phyloP scores from a whole-genome alignment of 2,797 vertebrate genomes.

The Myiothlypis chrysogaster region DNA sequence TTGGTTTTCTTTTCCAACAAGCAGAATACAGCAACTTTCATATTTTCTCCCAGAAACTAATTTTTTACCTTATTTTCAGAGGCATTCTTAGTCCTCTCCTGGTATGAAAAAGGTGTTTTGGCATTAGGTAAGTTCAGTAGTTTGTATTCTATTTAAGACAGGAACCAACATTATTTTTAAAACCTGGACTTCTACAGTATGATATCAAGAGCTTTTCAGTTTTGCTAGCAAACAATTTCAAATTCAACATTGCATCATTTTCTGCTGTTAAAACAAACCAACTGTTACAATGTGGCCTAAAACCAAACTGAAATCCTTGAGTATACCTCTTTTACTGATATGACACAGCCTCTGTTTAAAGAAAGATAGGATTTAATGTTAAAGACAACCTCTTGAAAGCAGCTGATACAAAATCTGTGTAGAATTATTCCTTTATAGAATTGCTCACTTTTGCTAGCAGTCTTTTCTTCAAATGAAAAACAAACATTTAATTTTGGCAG shows the following conservation, averaged over 20 bases:
- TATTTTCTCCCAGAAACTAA: background rate
- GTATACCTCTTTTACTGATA: background rate
- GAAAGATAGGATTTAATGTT: background rate
- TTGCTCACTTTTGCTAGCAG: background rate
- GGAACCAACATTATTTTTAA: background rate
- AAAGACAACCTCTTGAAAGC: background rate
- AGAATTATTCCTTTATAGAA: background rate
- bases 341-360: background rate
- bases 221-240: background rate
- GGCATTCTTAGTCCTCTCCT: background rate
- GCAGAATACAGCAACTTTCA: background rate
- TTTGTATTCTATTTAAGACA: background rate
- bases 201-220: background rate
- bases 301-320: background rate
- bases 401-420: background rate
- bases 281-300: background rate
- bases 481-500: background rate
- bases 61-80: background rate
- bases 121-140: background rate
- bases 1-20: background rate
- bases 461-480: background rate
- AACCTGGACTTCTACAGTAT: background rate
- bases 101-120: background rate
- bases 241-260: background rate
- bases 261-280: background rate